These are phyloP conservation scores for Harpagoxenus sublaevis DNA, from an alignment of 2,888 invertebrate genomes.

Conservation along the genomic window DNA sequence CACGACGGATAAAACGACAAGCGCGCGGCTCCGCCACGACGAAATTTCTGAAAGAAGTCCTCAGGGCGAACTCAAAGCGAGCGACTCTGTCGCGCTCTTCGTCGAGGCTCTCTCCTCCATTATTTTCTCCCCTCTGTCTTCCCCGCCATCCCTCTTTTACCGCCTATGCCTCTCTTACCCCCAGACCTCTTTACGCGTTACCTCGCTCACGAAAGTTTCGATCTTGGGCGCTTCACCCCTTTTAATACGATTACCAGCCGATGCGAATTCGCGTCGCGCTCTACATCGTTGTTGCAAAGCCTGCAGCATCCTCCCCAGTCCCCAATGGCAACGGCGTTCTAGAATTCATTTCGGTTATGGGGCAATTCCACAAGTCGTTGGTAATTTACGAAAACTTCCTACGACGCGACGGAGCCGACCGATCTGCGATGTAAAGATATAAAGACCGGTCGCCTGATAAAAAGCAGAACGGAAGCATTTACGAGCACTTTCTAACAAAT, in stretches of 20 bases:
- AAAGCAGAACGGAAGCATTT: constrained; percentile 67
- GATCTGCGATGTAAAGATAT: constrained; percentile 39
- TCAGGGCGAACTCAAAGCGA: constrained; percentile 64
- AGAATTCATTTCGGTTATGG: constrained; percentile 77
- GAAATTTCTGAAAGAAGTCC: constrained; percentile 74
- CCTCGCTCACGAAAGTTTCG: constrained; percentile 61
- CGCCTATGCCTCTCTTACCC: constrained; percentile 1
- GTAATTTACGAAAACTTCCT: constrained; percentile 72
- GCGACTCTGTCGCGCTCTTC: constrained; percentile 56
- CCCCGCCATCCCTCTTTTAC: constrained; percentile 17
- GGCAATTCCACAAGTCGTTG: constrained; percentile 73
- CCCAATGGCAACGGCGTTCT: constrained; percentile 16
- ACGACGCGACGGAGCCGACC: neutral
- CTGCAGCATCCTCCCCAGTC: constrained; percentile 30
- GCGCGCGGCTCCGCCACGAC: constrained; percentile 71
- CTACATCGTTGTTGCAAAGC: constrained; percentile 60
- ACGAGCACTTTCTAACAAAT: constrained; percentile 62
- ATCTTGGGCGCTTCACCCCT: constrained; percentile 66
- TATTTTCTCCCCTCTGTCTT: constrained; percentile 48
- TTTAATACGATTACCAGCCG: constrained; percentile 75
- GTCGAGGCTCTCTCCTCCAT: constrained; percentile 47
- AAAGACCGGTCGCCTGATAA: constrained; percentile 44
- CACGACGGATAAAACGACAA: constrained; percentile 72
- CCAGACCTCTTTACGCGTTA: constrained; percentile 15
- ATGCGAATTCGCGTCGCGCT: constrained; percentile 71